Base-by-base conservation (phyloP, 2,888 invertebrate species). In the Dusona sp. region DNA sequence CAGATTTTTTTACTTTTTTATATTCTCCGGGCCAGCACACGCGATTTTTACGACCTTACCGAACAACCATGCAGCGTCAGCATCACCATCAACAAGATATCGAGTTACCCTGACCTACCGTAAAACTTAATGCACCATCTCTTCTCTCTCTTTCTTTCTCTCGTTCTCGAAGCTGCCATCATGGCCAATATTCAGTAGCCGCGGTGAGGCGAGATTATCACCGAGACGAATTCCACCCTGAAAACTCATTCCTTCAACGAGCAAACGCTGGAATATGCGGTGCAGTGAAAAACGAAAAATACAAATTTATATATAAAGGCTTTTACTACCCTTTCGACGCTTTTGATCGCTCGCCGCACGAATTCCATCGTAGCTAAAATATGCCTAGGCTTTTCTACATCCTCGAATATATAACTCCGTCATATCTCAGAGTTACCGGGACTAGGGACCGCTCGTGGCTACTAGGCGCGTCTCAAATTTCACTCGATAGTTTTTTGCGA, bases 401-500 rank as follows among this genome's bases (percentile, higher is more conserved):
- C 29, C 72, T 74, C 54, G 67, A 75, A 83, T 54, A 75, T 78
- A 29, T 36, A 57, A 54, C 57, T 54, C 16, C 38, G n/a, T 54
- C 42, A 25, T 61, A 75, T 74, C 25, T 64, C 48, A 67, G 33
- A 54, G 38, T 9, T 54, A 38, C 79, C 45, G 65, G 45, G 70
- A 68, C 61, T 67, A 73, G 61, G 73, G 80, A 80, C 48, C 70
- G 38, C 57, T 74, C 6, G 77, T 87, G 85, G 83, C 88, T 90
- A 90, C 90, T 91, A 92, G 89, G 88, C 86, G 87, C 91, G 90
- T 92, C 93, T 93, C 93, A 91, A 93, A 92, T 94, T 94, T 93
- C 94, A 90, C 88, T 91, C 91, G 92, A 92, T 92, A 92, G 92
- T 93, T 93, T 94, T 93, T 92, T 93, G 92, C 92, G 90, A 92